These are phyloP conservation scores for Eupristina koningsbergeri DNA, from an alignment of 1,140 invertebrate genomes.

Conservation along the genomic window DNA sequence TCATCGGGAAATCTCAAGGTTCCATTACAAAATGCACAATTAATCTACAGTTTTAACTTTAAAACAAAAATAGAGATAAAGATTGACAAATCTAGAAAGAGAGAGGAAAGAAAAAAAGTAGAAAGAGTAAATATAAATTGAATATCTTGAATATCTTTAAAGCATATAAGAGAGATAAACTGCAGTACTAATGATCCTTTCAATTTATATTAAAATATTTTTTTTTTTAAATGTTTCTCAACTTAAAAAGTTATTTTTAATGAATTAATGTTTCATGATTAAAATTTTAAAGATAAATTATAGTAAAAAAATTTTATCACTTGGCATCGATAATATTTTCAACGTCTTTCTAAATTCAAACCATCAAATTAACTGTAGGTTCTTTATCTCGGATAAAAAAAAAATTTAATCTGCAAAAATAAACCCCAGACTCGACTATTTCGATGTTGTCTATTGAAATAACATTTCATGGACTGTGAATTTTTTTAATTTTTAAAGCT, in stretches of 20 bases:
- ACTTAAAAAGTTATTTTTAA: neutral
- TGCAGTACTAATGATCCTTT: neutral
- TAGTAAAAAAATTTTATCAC: too few relatives aligned
- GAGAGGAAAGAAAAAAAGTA: neutral
- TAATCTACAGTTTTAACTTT: constrained; percentile 42
- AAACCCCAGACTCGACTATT: too few relatives aligned
- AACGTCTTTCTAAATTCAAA: too few relatives aligned
- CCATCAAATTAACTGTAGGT: too few relatives aligned
- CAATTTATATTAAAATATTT: neutral
- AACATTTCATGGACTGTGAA: too few relatives aligned
- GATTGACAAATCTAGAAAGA: neutral
- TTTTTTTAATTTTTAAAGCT: too few relatives aligned
- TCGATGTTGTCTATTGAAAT: too few relatives aligned
- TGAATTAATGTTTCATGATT: neutral
- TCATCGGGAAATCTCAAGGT: constrained; percentile 29
- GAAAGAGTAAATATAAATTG: neutral
- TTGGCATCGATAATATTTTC: too few relatives aligned
- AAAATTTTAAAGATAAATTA: neutral
- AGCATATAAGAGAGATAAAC: neutral
- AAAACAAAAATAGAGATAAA: constrained; percentile 1
- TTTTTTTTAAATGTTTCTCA: neutral
- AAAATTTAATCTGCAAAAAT: too few relatives aligned
- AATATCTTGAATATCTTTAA: neutral
- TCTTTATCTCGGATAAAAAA: too few relatives aligned
- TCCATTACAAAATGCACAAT: constrained; percentile 33